Evolutionary conservation across 2,797 vertebrate genomes (phyloP).

Genomic region (Lepus townsendii): DNA sequence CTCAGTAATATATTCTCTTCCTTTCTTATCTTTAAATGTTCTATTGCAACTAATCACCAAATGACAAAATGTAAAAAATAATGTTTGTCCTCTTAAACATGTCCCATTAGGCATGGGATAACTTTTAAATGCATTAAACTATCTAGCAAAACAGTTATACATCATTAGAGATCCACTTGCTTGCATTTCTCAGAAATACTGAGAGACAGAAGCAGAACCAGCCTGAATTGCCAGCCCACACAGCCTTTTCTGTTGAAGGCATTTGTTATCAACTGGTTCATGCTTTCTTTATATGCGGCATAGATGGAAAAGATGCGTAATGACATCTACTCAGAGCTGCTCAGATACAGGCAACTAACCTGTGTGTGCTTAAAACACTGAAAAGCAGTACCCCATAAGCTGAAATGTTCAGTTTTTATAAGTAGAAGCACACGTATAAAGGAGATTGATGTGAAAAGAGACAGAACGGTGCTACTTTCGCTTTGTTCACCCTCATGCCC

Average conservation of each 20-base stretch:
- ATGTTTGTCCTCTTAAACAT: not conserved
- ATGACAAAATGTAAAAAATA: constrained; percentile 15
- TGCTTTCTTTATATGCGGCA: not conserved
- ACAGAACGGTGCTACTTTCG: not conserved
- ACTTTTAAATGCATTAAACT: not conserved
- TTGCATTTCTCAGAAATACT: not conserved
- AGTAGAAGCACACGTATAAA: not conserved
- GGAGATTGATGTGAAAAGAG: not conserved
- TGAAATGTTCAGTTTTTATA: not conserved
- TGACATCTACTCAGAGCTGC: no score
- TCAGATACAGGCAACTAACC: not conserved
- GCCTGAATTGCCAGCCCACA: not conserved
- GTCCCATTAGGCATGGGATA: not conserved
- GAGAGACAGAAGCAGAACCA: not conserved
- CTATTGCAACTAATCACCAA: constrained; percentile 1
- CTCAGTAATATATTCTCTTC: not conserved
- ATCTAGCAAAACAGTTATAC: not conserved
- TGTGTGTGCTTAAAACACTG: not conserved
- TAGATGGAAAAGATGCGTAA: not conserved
- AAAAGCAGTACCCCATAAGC: not conserved
- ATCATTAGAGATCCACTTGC: not conserved
- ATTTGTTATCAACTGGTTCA: not conserved
- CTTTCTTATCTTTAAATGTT: constrained; percentile 27
- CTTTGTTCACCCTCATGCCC: not conserved
- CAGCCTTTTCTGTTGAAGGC: not conserved